These are phyloP conservation scores for Apodemus speciosus DNA, from an alignment of 2,113 vertebrate genomes.

Conservation along the genomic window DNA sequence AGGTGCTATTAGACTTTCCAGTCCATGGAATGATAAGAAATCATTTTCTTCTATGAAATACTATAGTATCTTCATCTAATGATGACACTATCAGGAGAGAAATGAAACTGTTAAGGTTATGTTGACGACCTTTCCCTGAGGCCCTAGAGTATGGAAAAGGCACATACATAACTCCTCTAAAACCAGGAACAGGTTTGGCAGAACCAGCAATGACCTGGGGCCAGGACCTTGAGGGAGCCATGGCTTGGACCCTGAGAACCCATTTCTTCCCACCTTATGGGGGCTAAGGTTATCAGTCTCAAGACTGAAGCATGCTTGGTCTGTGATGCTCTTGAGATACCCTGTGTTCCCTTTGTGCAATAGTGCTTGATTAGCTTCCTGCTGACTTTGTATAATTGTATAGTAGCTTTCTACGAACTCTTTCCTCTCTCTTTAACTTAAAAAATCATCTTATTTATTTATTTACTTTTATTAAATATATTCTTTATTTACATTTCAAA, in stretches of 20 bases:
- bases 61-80: not conserved
- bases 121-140: not conserved
- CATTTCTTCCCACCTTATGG: not conserved
- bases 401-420: not conserved
- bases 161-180: not conserved
- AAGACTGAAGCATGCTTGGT: not conserved
- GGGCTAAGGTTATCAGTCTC: not conserved
- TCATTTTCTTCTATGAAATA: not conserved
- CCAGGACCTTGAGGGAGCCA: not conserved
- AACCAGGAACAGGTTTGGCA: not conserved
- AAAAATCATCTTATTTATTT: too few species aligned
- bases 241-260: not conserved
- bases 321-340: not conserved
- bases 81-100: not conserved
- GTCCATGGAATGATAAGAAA: not conserved
- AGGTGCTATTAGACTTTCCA: not conserved
- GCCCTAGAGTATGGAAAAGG: not conserved
- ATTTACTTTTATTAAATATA: too few species aligned
- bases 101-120: not conserved
- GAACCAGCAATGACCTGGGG: not conserved
- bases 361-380: not conserved
- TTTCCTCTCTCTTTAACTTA: too few species aligned
- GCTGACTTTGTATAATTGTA: not conserved
- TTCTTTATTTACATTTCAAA: too few species aligned
- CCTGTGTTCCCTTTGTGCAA: not conserved